Base-by-base conservation (phyloP, 1,140 invertebrate genomes). In the Aphelinus atriplicis region DNA sequence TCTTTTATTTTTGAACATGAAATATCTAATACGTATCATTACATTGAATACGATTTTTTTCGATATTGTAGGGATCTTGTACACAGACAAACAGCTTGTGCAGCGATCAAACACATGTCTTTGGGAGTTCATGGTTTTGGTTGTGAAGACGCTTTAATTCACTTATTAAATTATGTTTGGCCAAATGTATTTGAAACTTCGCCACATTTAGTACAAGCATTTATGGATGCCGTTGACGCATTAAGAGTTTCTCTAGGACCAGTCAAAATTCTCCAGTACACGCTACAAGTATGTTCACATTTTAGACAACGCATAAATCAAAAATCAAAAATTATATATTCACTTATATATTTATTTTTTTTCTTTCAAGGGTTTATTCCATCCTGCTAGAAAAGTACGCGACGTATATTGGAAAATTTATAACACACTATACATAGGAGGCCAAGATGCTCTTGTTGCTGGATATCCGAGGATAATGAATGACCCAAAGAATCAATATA, bases 351-450 rank as follows among this genome's bases (percentile, higher is more conserved):
- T 26, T 26, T 26, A 47, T 65, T 48, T 3, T 51, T 66, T 2
- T 57, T 50, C 60, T 51, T 81, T 84, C 60, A 68, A 98, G 93
- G 98, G 98, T 65, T 88, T 99, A 43, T 99, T 99, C 86, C 98
- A 99, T 90, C 98, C 98, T 7, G 98, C 98, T 7, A 90, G 98
- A 73, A 99, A 99, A 90, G 98, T 99, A 1, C 92, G 98, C 50
- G 98, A 99, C 86, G 98, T 99, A 1, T 99, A 99, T 85, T 99
- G 98, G 98, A 99, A 99, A 89, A 97, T 98, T 78, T 99, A 99
- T 88, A 99, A 99, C 89, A 98, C 97, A 2, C 90, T 99, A 10
- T 99, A 99, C 82, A 99, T 99, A 81, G 98, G 98, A 26, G 97
- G 97, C 48, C 98, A 99, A 89, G 98, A 99, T 89, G 94, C 98